Evolutionary conservation across 2,888 invertebrate species (phyloP), one percentile per base, ranked within the genome.

Genomic region (Neoitamus cyanurus): DNA sequence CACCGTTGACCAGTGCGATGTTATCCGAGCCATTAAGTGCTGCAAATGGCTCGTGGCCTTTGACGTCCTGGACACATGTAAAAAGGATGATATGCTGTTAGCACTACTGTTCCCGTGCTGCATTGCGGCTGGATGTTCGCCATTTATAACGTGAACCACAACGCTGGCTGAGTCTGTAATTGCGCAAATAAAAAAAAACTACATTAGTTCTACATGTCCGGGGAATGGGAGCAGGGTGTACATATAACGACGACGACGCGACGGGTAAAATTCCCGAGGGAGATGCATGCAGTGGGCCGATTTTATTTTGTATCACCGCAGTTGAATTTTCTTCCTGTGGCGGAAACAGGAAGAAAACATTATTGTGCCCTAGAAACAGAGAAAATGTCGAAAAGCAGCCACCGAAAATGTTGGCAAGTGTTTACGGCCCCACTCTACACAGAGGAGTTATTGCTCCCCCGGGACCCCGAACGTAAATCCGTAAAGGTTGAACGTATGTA

Each of bases 121-220:
- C 94, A 94, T 94, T 77, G 94, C 94, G 7, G 94, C 94, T 87
- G 94, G 94, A 87, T 94, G 91, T 91, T 93, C 94, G 88, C 96
- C 96, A 90, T 96, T 96, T 88, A 96, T 93, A 88, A 96, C 96
- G 92, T 96, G 96, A 85, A 96, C 96, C 88, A 96, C 94, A 88
- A 96, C 96, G 88, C 95, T 95, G 85, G 96, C 96, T 84, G 95
- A 95, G 91, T 96, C 96, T 92, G 94, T 90, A 93, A 93, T 90
- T 93, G 82, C 73, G 83, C 69, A 69, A 80, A 58, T 31, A 68
- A 68, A 69, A 69, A 37, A 25, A 34, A 28, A 42, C 7, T n/a
- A 37, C 42, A 69, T 83, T 70, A 70, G 70, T 70, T 70, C 31
- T 58, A 58, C 25, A 58, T 58, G n/a, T 42, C 42, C 42, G 13